These are phyloP conservation scores for Tapera naevia DNA, from an alignment of 2,797 vertebrate genomes.

Conservation along the genomic window DNA sequence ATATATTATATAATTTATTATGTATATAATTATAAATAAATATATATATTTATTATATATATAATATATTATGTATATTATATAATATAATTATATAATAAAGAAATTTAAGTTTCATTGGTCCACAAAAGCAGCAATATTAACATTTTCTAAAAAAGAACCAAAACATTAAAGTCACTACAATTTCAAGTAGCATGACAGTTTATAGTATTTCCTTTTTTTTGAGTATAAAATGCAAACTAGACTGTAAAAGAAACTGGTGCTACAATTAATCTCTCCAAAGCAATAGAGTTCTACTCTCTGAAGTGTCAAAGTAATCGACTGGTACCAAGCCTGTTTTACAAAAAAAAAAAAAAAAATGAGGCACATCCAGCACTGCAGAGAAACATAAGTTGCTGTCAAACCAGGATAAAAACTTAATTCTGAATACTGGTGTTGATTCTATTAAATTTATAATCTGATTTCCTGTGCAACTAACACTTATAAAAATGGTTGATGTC, in stretches of 20 bases:
- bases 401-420: not conserved
- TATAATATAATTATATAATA: too few relatives aligned
- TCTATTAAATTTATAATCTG: not conserved
- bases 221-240: not conserved
- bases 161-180: not conserved
- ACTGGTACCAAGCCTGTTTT: not conserved
- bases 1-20: too few relatives aligned
- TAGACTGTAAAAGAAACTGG: slow-evolving; percentile 1
- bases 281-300: slow-evolving; percentile 12
- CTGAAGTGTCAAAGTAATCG: not conserved
- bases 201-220: not conserved
- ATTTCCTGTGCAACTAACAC: not conserved
- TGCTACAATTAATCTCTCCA: slow-evolving; percentile 21
- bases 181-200: not conserved
- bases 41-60: too few relatives aligned
- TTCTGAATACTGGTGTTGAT: not conserved
- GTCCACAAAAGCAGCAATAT: not conserved
- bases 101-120: not conserved
- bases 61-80: too few relatives aligned
- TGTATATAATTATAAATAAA: too few relatives aligned
- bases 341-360: not conserved
- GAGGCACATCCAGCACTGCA: not conserved
- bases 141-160: not conserved
- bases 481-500: not conserved
- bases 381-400: not conserved